These are phyloP conservation scores for Argentina silus DNA, from an alignment of 2,797 vertebrate genomes.

Conservation along the genomic window DNA sequence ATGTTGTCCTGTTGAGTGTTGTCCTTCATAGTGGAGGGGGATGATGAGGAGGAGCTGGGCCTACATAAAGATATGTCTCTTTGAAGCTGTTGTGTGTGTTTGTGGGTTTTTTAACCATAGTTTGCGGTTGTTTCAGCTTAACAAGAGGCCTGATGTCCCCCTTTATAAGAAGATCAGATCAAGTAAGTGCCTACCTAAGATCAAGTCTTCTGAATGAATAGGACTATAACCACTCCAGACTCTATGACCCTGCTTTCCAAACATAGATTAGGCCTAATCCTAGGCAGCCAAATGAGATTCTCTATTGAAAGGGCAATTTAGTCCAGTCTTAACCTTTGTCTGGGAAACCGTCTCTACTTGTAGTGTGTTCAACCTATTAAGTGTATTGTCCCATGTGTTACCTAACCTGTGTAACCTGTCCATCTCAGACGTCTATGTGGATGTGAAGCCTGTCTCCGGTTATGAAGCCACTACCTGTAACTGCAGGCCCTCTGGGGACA, in stretches of 20 bases:
- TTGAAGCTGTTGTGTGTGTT: background rate
- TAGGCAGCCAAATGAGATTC: too few relatives aligned
- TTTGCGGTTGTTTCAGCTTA: conserved; percentile 66
- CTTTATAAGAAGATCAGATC: conserved; percentile 85
- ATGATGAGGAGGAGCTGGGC: background rate
- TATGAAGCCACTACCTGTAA: conserved; percentile 97
- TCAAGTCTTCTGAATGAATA: background rate
- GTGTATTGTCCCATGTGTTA: background rate
- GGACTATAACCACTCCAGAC: too few relatives aligned
- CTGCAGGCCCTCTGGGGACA: conserved; percentile 83
- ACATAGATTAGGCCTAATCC: too few relatives aligned
- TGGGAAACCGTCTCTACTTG: too few relatives aligned
- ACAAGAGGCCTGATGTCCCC: conserved; percentile 83
- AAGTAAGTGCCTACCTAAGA: conserved; percentile 67
- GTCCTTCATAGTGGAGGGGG: conserved; percentile 19
- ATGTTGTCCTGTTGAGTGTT: conserved; percentile 25
- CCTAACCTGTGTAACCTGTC: background rate
- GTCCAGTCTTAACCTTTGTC: too few relatives aligned
- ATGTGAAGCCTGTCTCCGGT: conserved; percentile 98
- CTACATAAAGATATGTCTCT: conserved; percentile 14
- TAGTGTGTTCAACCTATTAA: background rate
- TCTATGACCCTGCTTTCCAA: too few relatives aligned
- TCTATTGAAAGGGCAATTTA: too few relatives aligned
- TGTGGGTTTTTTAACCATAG: conserved; percentile 14
- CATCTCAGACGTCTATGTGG: conserved; percentile 92